Percentiles rank a stretch among this genome's conserved stretches.
phyloP scores from a whole-genome alignment of 2,113 vertebrate genomes.

The Mugil cephalus region DNA sequence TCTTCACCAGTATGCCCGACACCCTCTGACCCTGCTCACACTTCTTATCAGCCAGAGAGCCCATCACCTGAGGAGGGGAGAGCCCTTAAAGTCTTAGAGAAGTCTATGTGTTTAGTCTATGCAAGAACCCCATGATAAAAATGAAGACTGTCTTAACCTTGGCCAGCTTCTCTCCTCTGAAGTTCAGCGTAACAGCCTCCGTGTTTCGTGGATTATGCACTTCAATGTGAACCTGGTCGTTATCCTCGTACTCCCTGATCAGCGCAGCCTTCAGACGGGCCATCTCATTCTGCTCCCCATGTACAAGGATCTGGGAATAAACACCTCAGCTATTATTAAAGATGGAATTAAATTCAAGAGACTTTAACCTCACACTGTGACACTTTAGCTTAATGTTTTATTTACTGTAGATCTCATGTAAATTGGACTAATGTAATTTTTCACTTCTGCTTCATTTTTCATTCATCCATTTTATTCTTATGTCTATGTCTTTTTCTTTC shows the following conservation, averaged over 20 bases:
- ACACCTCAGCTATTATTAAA: not conserved
- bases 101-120: no score
- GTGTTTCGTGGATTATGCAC: slow-evolving; percentile 99
- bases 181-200: slow-evolving; percentile 97
- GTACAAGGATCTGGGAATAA: slow-evolving; percentile 88
- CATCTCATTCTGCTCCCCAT: slow-evolving; percentile 99
- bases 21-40: slow-evolving; percentile 94
- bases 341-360: no score
- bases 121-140: not conserved
- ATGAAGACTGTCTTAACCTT: slow-evolving; percentile 84
- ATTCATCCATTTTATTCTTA: no score
- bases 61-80: slow-evolving; percentile 90
- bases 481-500: no score
- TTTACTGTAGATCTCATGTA: no score
- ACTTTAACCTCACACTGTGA: no score
- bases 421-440: no score
- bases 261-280: slow-evolving; percentile 95
- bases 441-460: no score
- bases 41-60: slow-evolving; percentile 95
- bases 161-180: slow-evolving; percentile 98
- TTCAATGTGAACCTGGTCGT: slow-evolving; percentile 96
- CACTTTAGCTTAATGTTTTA: no score
- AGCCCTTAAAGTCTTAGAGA: not conserved
- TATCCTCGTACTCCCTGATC: slow-evolving; percentile 97
- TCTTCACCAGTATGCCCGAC: slow-evolving; percentile 97